Evolutionary conservation across 2,888 invertebrate genomes (phyloP).

Genomic region (Pilophorus perplexus): DNA sequence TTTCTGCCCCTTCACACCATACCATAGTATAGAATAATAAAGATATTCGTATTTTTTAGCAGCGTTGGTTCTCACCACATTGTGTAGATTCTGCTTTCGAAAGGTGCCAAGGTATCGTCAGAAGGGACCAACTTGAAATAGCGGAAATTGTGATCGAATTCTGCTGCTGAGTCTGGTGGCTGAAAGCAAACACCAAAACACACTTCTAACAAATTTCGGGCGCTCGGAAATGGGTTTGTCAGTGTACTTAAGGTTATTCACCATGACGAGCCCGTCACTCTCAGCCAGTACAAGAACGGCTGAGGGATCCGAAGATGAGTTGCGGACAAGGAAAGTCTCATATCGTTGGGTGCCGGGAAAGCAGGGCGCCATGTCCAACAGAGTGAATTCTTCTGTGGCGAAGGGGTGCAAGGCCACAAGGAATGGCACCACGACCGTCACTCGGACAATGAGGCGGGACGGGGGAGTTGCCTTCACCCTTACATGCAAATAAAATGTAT

Average conservation of each 20-base stretch:
- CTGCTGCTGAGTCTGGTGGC: not conserved
- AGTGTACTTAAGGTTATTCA: not conserved
- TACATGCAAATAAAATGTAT: not conserved
- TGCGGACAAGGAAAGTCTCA: constrained; percentile 53
- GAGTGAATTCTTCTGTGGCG: constrained; percentile 52
- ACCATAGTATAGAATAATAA: too few relatives aligned
- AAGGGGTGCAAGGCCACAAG: constrained; percentile 53
- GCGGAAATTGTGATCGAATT: constrained; percentile 29
- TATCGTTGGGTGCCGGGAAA: constrained; percentile 52
- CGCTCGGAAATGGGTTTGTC: not conserved
- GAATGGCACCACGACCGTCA: constrained; percentile 52
- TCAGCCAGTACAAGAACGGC: constrained; percentile 19
- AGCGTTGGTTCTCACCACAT: constrained; percentile 51
- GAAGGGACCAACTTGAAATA: constrained; percentile 50
- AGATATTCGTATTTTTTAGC: too few relatives aligned
- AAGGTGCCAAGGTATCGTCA: constrained; percentile 51
- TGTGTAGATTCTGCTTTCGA: constrained; percentile 51
- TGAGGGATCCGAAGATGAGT: constrained; percentile 52
- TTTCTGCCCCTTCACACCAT: too few relatives aligned
- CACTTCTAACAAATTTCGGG: not conserved
- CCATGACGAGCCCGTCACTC: constrained; percentile 16
- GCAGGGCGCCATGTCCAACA: constrained; percentile 54
- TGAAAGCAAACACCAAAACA: not conserved
- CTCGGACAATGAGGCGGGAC: constrained; percentile 50
- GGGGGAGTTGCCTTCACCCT: constrained; percentile 50